Base-by-base conservation (phyloP, 2,113 vertebrate species). In the Plotosus lineatus region DNA sequence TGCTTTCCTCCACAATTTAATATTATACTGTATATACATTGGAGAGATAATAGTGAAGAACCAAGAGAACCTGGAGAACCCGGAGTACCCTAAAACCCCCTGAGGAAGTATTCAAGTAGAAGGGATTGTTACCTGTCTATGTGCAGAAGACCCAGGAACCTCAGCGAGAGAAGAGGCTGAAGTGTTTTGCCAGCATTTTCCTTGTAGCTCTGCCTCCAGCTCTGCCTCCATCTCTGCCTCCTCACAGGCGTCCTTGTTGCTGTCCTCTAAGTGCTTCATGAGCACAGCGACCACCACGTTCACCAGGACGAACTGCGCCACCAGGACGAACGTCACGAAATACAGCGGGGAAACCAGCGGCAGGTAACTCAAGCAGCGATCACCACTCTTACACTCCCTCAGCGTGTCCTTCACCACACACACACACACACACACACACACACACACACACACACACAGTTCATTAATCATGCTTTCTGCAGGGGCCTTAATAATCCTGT, bases 261-360 rank as follows among this genome's bases (percentile, higher is more conserved):
- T 99, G 79, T 99, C 98, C 85, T 99, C 98, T 86, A 99, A 89
- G 88, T 99, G 97, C 84, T 99, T 99, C 98, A 99, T 99, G 79
- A 99, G 94, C 81, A 99, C 98, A 0, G 98, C 98, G 76, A 99
- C 98, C 61, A 99, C 98, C 83, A 99, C 98, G 1, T 99, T 99
- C 86, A 99, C 98, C 63, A 99, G 93, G 79, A 99, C 98, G 0
- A 99, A 99, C 93, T 99, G 98, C 3, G 98, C 97, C 9, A 97
- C 95, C 82, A 99, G 95, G 84, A 99, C 98, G 0, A 99, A 99
- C 80, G 98, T 99, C 90, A 99, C 98, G 0, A 99, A 99, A 89
- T 99, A 99, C 73, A 99, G 83, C 0, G 98, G 98, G 0, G 98
- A 99, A 87, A 99, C 94, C n/a, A 98, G 83, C 0, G 97, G 96